Base-by-base conservation (phyloP, 1,140 invertebrate species). In the Limonius californicus region DNA sequence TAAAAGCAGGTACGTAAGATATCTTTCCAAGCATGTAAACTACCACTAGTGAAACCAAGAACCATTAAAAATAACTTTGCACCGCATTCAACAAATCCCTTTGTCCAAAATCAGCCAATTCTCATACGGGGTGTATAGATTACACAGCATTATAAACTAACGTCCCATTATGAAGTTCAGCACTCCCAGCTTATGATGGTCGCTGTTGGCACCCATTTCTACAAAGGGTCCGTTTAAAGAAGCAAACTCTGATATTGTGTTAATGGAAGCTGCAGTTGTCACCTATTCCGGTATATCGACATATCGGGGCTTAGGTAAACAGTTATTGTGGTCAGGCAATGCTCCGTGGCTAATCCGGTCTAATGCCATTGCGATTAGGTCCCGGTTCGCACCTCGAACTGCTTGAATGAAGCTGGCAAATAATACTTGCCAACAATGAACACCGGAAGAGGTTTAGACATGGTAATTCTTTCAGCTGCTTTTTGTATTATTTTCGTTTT, bases 281-380 rank as follows among this genome's bases (percentile, higher is more conserved):
- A 50, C 9, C 45, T 50, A 50, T 50, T 50, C 45, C 45, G 45
- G 45, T 21, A 50, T 50, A 50, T 50, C 45, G 45, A 50, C 45
- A 50, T 50, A 50, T 50, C 45, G 20, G 15, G 12, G 45, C 45
- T 50, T 50, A 50, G 20, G 45, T 50, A 50, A 50, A 50, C 45
- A 50, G 45, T 50, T 50, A 50, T 50, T 50, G 45, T 50, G 45
- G 45, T 50, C 45, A 50, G 45, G 45, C 45, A 50, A 50, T 50
- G 45, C 45, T 50, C 45, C 20, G 45, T 50, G 20, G 7, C 45
- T 50, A 50, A 50, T 50, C 45, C 45, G 45, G 4, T 50, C 45
- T 50, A 50, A 50, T 50, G 20, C 45, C 16, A 50, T 50, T 50
- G 45, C 45, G 45, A 50, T 50, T 50, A 50, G 16, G 45, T 11